Base-by-base conservation (phyloP, 1,140 invertebrate genomes). In the Heliconius eleuchia region DNA sequence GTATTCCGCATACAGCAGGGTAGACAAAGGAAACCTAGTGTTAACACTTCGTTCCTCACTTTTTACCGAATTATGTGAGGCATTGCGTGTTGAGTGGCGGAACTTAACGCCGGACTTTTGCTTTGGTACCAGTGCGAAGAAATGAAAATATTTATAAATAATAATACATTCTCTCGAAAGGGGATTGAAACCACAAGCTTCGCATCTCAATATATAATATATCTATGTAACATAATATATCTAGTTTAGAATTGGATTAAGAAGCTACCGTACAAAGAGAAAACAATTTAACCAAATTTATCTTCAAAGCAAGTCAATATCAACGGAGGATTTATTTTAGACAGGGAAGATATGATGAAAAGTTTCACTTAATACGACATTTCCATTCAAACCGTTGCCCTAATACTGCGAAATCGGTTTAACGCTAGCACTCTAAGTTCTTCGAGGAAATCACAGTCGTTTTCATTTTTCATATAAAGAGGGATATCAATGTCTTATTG, bases 351-450 rank as follows among this genome's bases (percentile, higher is more conserved):
- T 74, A 52, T 66, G 55, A 39, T 39, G 16, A 75, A 75, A 46
- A 75, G 74, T 75, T 42, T 76, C 42, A 46, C 66, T 50, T 76
- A 76, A 76, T 71, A 27, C 27, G 23, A 39, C n/a, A 50, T 76
- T 76, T 71, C 75, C 75, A 76, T 76, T 50, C 60, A 23, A 76
- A 76, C 60, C 52, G n/a, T 66, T 75, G 74, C 52, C 60, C n/a
- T 76, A 71, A 76, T 76, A 71, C 75, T 42, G 11, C 42, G 57
- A 76, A 76, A 76, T 70, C 27, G 75, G 75, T 50, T 76, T 71
- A 76, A 76, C 74, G 50, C 34, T 11, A 34, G 46, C 13, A 46
- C 27, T 19, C 37, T 71, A 52, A 76, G 75, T 76, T 66, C 52
- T 76, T 76, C 34, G 27, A 27, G 19, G 39, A 74, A 76, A 76